phyloP scores from a whole-genome alignment of 2,888 invertebrate species.

The Odontocolon sp. region DNA sequence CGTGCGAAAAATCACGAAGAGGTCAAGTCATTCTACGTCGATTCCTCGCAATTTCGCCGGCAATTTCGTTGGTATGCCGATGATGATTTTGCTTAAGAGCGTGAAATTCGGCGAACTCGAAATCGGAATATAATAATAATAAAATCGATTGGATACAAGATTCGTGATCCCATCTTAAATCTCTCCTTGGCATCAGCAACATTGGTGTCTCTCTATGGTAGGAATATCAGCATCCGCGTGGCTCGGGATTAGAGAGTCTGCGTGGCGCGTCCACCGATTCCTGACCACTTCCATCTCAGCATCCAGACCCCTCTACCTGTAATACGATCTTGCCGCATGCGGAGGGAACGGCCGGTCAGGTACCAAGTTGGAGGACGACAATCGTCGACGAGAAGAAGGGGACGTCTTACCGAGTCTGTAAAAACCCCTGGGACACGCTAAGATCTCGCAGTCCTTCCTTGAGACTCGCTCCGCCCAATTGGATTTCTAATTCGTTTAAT shows the following conservation, averaged over 20 bases:
- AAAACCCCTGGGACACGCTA: conserved; percentile 66
- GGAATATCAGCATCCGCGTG: background rate
- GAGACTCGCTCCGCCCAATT: conserved; percentile 47
- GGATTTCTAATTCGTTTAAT: conserved; percentile 43
- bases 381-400: conserved; percentile 62
- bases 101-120: background rate
- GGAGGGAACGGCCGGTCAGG: background rate
- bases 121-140: no score
- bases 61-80: background rate
- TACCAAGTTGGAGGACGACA: conserved; percentile 27
- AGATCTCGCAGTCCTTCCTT: conserved; percentile 69
- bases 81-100: background rate
- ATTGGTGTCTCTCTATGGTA: background rate
- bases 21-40: background rate
- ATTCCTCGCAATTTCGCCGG: no score
- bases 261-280: conserved; percentile 6
- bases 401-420: conserved; percentile 64
- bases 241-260: conserved; percentile 37
- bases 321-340: no score
- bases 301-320: conserved; percentile 16
- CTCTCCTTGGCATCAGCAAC: no score
- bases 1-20: background rate
- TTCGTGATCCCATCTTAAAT: no score
- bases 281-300: conserved; percentile 1
- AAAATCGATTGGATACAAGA: no score